Evolutionary conservation across 2,888 invertebrate genomes (phyloP), one percentile per base, ranked within the genome.

Genomic region (Callyntrura guangdongensis): DNA sequence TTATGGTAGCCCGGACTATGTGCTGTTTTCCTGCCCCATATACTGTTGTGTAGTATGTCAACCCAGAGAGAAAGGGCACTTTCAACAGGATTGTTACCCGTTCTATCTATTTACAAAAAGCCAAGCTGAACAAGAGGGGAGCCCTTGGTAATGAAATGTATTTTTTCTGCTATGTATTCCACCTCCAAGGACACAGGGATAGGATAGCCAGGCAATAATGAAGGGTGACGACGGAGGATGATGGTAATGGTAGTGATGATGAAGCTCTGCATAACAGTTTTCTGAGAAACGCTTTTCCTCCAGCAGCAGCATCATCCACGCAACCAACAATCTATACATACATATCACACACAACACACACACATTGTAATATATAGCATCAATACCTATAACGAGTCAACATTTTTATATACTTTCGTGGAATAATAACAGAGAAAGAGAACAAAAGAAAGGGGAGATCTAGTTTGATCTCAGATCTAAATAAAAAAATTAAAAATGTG

Each of bases 111-210:
- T 56, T 12, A n/a, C n/a, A n/a, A n/a, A n/a, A n/a, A n/a, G n/a
- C n/a, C n/a, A 11, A 53, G 53, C 14, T 1, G 59, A 20, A 20
- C 5, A 20, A 59, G 59, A 83, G 90, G 79, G 86, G 86, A 79
- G 81, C 90, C 90, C 86, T 90, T 90, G 90, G 77, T 90, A 85
- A 79, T 90, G 89, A 89, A 84, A 87, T 81, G 77, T 6, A n/a
- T 45, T 74, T 53, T 56, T 81, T 67, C 77, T 89, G 89, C 89
- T 89, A 89, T 89, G 84, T 56, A 45, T 53, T 74, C 53, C 77
- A 20, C 64, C 8, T 79, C 90, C 90, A 90, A 90, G 90, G 90
- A 86, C 89, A 89, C 82, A 89, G 85, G 90, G 90, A 86, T 79
- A 89, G 88, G 89, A 89, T 89, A 89, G 47, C 4, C 36, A 25